These are phyloP conservation scores for Melanargia galathea DNA, from an alignment of 2,888 invertebrate genomes.

Conservation along the genomic window DNA sequence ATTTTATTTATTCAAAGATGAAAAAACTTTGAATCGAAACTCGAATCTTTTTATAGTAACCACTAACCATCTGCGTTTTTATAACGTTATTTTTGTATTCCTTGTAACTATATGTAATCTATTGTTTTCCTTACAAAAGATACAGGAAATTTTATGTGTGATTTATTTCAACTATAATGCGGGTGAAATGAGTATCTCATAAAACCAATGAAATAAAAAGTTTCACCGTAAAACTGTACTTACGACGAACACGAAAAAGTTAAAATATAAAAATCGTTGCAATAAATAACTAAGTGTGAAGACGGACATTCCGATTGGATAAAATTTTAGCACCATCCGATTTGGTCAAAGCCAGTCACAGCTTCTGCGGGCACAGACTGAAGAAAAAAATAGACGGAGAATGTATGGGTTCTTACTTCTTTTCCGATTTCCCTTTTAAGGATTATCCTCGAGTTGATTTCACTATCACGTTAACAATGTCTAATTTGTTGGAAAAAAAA, in stretches of 20 bases:
- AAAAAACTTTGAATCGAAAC: no score
- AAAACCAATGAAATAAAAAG: conserved; percentile 17
- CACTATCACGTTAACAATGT: no score
- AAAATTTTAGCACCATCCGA: conserved; percentile 32
- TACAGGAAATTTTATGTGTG: background rate
- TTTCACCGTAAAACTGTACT: conserved; percentile 14
- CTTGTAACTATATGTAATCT: no score
- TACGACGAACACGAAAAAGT: conserved; percentile 12
- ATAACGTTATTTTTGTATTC: no score
- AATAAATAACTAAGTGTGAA: conserved; percentile 28
- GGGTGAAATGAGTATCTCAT: background rate
- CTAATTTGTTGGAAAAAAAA: no score
- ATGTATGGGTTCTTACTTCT: background rate
- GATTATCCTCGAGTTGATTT: no score
- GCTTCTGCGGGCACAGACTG: background rate
- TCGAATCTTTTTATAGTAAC: no score
- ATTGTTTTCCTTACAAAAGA: no score
- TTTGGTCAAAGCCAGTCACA: conserved; percentile 12
- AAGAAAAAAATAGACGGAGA: background rate
- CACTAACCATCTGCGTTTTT: no score
- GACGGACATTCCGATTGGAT: conserved; percentile 25
- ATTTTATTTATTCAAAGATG: no score
- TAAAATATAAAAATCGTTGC: conserved; percentile 22
- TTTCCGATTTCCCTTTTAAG: no score
- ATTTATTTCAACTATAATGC: background rate